Conservation (phyloP, 1,140 invertebrate species). For the roundworm (Caenorhabditis elegans) region DNA sequence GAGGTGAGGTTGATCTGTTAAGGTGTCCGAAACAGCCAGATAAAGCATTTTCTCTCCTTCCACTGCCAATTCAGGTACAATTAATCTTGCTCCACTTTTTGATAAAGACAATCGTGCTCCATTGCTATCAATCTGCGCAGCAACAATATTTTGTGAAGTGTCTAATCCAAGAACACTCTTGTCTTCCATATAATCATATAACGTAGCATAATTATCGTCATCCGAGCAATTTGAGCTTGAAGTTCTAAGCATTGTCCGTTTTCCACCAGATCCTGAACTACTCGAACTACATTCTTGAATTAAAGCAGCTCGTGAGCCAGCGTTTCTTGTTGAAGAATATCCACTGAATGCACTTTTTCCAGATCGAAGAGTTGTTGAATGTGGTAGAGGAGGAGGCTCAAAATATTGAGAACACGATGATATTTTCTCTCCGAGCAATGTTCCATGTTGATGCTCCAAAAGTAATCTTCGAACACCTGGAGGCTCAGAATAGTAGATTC, state of each 20-base stretch:
- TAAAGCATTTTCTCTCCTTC: constrained; percentile 54
- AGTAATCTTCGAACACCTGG: neutral
- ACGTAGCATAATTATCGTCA: constrained; percentile 60
- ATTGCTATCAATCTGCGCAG: constrained; percentile 35
- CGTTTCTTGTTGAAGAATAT: constrained; percentile 51
- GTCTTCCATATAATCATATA: constrained; percentile 57
- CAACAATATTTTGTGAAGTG: constrained; percentile 27
- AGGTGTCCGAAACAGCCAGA: constrained; percentile 60
- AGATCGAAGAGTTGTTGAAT: constrained; percentile 52
- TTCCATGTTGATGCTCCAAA: constrained; percentile 19
- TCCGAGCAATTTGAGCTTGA: constrained; percentile 51
- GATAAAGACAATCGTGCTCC: constrained; percentile 36
- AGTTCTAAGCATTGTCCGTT: constrained; percentile 47
- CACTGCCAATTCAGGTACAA: constrained; percentile 53
- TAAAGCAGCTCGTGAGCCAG: constrained; percentile 60
- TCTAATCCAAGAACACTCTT: constrained; percentile 11
- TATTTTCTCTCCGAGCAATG: neutral
- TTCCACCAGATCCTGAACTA: constrained; percentile 56
- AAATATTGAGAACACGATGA: constrained; percentile 10
- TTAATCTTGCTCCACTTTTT: constrained; percentile 53
- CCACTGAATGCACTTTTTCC: constrained; percentile 58
- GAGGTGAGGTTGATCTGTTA: constrained; percentile 51
- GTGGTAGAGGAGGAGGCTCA: constrained; percentile 24
- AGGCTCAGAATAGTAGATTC: constrained; percentile 9
- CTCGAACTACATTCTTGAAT: constrained; percentile 57